These are phyloP conservation scores for Ceyx melanurus DNA, from an alignment of 2,113 vertebrate species.

Conservation along the genomic window DNA sequence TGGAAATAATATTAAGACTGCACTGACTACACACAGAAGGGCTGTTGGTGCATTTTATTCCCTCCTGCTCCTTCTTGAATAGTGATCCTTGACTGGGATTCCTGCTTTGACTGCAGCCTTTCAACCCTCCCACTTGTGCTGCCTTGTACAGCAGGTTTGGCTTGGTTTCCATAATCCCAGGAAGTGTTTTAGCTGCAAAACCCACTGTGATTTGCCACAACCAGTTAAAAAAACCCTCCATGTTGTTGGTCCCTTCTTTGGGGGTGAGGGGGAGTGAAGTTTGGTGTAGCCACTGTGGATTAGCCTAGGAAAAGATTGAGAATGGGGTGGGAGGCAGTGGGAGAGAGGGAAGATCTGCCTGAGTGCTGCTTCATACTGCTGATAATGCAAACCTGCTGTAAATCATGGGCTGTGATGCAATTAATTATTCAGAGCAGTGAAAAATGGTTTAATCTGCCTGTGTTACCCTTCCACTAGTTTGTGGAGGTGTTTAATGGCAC, in stretches of 20 bases:
- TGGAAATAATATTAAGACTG: background rate
- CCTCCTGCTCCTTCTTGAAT: background rate
- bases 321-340: background rate
- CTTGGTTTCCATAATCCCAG: background rate
- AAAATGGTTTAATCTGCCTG: background rate
- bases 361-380: background rate
- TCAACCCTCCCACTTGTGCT: background rate
- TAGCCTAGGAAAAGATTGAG: background rate
- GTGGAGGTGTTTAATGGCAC: background rate
- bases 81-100: background rate
- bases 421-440: slow-evolving; percentile 42
- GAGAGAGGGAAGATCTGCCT: background rate
- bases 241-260: background rate
- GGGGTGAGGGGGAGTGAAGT: background rate
- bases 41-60: background rate
- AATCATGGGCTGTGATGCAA: background rate
- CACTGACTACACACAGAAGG: background rate
- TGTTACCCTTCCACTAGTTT: background rate
- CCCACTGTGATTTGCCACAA: background rate
- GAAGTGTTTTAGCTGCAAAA: background rate
- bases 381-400: background rate
- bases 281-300: background rate
- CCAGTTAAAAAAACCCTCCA: background rate
- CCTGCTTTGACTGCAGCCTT: background rate
- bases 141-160: background rate